Evolutionary conservation across 2,797 vertebrate species (phyloP).

Genomic region (Danio albolineatus): DNA sequence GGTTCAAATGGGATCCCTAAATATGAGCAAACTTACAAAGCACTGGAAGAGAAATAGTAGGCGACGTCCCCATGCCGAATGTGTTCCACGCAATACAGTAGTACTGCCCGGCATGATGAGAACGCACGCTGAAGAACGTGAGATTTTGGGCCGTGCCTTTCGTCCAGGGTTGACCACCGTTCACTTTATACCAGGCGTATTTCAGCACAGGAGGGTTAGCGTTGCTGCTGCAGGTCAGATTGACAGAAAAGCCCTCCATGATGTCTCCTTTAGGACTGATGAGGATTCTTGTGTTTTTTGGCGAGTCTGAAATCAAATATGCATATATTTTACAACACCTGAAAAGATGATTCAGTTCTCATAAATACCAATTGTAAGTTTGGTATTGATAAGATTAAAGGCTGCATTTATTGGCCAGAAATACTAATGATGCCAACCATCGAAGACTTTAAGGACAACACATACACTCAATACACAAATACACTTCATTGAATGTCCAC

Average conservation of each 20-base stretch:
- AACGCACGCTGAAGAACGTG: constrained; percentile 69
- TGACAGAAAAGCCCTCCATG: constrained; percentile 75
- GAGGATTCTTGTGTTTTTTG: constrained; percentile 76
- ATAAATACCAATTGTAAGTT: not conserved
- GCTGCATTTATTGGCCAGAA: not conserved
- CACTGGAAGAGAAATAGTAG: constrained; percentile 69
- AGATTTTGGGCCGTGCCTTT: constrained; percentile 75
- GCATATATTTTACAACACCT: no score
- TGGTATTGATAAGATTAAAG: not conserved
- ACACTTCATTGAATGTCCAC: no score
- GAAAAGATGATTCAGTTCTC: not conserved
- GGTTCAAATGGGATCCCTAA: not conserved
- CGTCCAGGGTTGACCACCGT: constrained; percentile 71
- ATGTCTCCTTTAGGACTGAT: constrained; percentile 74
- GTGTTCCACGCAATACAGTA: constrained; percentile 76
- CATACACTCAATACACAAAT: no score
- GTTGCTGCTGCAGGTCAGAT: constrained; percentile 75
- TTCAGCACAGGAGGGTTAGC: constrained; percentile 74
- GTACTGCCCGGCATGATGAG: constrained; percentile 77
- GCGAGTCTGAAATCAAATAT: constrained; percentile 69
- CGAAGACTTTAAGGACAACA: no score
- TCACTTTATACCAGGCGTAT: constrained; percentile 76
- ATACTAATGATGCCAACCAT: not conserved
- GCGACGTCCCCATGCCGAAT: constrained; percentile 75
- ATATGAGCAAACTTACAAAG: constrained; percentile 75